Evolutionary conservation across 1,140 invertebrate species (phyloP).

Genomic region (Calephelis virginiensis): DNA sequence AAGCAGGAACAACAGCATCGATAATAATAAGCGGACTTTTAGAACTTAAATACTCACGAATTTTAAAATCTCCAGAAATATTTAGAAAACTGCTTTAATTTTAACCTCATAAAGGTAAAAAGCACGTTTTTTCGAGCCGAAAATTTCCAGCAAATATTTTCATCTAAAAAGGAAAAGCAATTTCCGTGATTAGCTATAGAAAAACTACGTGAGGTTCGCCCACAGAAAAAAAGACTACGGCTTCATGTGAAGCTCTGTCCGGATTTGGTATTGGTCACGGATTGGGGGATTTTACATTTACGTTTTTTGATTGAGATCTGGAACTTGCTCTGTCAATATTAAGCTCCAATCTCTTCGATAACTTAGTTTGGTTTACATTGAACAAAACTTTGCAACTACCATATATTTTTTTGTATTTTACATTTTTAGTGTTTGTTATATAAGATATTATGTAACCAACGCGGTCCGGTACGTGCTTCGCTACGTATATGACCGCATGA

Average conservation of each 20-base stretch:
- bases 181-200: slow-evolving; percentile 17
- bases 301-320: slow-evolving; percentile 3
- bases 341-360: background rate
- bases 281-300: slow-evolving; percentile 6
- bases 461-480: too few relatives aligned
- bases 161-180: slow-evolving; percentile 1
- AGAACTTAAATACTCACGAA: background rate
- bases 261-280: slow-evolving; percentile 7
- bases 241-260: background rate
- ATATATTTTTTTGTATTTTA: too few relatives aligned
- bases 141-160: slow-evolving; percentile 16
- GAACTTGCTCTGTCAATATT: slow-evolving; percentile 10
- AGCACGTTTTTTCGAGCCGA: background rate
- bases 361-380: background rate
- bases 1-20: background rate
- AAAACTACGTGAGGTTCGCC: slow-evolving; percentile 9
- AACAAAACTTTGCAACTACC: too few relatives aligned
- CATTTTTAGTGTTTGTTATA: too few relatives aligned
- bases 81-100: too few relatives aligned
- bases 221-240: slow-evolving; percentile 9
- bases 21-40: background rate
- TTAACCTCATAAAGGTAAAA: background rate
- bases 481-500: too few relatives aligned
- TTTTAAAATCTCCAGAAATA: background rate
- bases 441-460: too few relatives aligned